A percentile compares a stretch with the other conserved stretches of the same genome.
Conservation (phyloP, 2,888 invertebrate species). For the Euplexia lucipara region DNA sequence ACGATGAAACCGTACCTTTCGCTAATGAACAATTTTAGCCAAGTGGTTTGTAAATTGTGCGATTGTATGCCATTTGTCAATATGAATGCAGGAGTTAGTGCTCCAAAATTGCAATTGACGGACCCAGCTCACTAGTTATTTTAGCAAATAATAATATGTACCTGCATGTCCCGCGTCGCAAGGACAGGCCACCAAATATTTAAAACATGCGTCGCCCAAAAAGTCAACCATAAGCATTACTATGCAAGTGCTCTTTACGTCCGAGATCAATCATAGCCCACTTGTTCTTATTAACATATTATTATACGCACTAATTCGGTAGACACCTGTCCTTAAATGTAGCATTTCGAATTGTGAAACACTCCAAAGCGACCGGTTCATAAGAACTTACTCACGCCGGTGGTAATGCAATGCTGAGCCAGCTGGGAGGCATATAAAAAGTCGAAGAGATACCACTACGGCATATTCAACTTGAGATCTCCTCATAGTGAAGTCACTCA, state of each 20-base stretch:
- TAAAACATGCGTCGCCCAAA: constrained; percentile 64
- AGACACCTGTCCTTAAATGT: constrained; percentile 54
- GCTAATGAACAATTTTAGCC: not conserved
- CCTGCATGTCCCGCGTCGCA: constrained; percentile 63
- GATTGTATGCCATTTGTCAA: not conserved
- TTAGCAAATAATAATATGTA: constrained; percentile 32
- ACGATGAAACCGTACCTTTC: no score
- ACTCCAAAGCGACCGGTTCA: constrained; percentile 74
- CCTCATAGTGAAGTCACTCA: constrained; percentile 80
- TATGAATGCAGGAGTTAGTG: not conserved
- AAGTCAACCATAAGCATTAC: constrained; percentile 72
- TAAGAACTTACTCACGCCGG: constrained; percentile 62
- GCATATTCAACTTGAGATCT: constrained; percentile 85
- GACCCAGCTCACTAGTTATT: constrained; percentile 35
- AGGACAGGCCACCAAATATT: constrained; percentile 66
- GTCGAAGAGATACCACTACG: constrained; percentile 69
- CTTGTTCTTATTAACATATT: constrained; percentile 75
- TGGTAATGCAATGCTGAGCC: constrained; percentile 78
- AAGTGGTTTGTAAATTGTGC: not conserved
- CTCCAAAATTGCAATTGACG: constrained; percentile 16
- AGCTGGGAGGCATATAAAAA: constrained; percentile 80
- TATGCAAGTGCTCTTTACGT: constrained; percentile 84
- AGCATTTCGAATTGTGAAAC: constrained; percentile 65
- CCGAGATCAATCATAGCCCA: constrained; percentile 80
- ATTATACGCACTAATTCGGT: constrained; percentile 70